Evolutionary conservation across 2,888 invertebrate genomes (phyloP).

Genomic region (Trachelus stipa): DNA sequence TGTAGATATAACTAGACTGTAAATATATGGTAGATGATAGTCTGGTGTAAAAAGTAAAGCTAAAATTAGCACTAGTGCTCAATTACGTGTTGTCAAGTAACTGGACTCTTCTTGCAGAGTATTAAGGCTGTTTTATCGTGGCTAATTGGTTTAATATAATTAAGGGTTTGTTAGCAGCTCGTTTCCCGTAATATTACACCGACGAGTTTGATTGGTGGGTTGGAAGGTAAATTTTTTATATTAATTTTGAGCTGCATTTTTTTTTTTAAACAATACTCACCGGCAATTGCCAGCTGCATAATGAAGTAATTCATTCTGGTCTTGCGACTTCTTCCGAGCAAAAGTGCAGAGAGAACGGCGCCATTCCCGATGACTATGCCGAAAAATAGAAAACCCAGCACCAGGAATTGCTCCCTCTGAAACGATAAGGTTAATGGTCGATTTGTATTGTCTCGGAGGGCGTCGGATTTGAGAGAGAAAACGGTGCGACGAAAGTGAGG

Average conservation of each 20-base stretch:
- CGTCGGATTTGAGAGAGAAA: background rate
- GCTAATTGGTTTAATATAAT: background rate
- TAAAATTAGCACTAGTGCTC: background rate
- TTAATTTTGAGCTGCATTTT: background rate
- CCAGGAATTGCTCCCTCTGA: conserved; percentile 75
- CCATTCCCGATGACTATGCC: conserved; percentile 76
- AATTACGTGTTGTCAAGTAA: background rate
- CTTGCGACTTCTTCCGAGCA: conserved; percentile 73
- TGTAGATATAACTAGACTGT: background rate
- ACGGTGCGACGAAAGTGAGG: background rate
- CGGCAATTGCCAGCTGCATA: conserved; percentile 76
- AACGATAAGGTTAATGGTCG: conserved; percentile 51
- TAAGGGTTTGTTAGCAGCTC: background rate
- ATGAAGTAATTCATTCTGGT: conserved; percentile 81
- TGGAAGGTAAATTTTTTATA: background rate
- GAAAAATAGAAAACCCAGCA: conserved; percentile 73
- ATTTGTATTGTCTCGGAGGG: background rate
- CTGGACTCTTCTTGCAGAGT: background rate
- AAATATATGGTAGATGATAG: background rate
- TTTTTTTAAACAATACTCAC: conserved; percentile 61
- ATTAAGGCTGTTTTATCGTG: background rate
- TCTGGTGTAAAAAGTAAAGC: background rate
- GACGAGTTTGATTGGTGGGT: background rate
- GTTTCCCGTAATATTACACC: background rate
- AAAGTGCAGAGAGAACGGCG: conserved; percentile 73